Percentiles rank a stretch among this genome's conserved stretches.
These are phyloP conservation scores for Caenorhabditis sp. DNA, from an alignment of 2,888 invertebrate genomes.

Conservation along the genomic window DNA sequence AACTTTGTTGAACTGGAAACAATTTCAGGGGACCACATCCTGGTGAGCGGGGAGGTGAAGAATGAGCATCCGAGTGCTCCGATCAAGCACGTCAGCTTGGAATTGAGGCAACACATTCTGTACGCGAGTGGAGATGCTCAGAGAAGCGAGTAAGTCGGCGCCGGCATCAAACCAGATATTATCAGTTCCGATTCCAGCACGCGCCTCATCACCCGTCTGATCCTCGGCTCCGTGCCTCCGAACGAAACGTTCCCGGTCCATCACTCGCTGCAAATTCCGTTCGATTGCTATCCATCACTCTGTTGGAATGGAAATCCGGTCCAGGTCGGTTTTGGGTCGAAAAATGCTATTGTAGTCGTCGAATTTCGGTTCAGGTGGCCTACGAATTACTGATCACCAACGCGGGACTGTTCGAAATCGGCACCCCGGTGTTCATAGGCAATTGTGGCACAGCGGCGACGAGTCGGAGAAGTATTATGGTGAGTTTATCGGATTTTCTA, in stretches of 20 bases:
- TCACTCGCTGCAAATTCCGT: conserved; percentile 48
- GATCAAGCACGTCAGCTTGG: conserved; percentile 59
- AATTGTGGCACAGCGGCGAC: conserved; percentile 25
- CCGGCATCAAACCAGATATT: too few species aligned
- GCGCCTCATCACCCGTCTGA: conserved; percentile 35
- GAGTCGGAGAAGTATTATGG: neutral
- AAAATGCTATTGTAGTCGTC: neutral
- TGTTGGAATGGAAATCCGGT: conserved; percentile 51
- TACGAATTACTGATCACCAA: conserved; percentile 57
- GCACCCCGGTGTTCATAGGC: conserved; percentile 58
- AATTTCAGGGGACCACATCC: conserved; percentile 60
- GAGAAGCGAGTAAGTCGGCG: conserved; percentile 61
- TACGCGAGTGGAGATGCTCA: conserved; percentile 59
- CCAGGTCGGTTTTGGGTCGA: conserved; percentile 38
- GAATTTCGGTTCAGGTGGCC: conserved; percentile 52
- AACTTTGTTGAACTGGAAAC: too few species aligned
- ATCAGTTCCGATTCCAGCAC: conserved; percentile 17
- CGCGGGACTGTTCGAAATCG: conserved; percentile 61
- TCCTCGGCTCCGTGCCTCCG: conserved; percentile 41
- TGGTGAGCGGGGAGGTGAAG: conserved; percentile 58
- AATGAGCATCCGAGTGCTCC: conserved; percentile 47
- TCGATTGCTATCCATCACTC: conserved; percentile 54
- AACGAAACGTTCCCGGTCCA: conserved; percentile 15
- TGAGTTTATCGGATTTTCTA: neutral
- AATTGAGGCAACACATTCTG: conserved; percentile 57